Percentiles rank a stretch among this genome's conserved stretches.
These are phyloP conservation scores for Sebastes taczanowskii DNA, from an alignment of 2,797 vertebrate genomes.

Conservation along the genomic window DNA sequence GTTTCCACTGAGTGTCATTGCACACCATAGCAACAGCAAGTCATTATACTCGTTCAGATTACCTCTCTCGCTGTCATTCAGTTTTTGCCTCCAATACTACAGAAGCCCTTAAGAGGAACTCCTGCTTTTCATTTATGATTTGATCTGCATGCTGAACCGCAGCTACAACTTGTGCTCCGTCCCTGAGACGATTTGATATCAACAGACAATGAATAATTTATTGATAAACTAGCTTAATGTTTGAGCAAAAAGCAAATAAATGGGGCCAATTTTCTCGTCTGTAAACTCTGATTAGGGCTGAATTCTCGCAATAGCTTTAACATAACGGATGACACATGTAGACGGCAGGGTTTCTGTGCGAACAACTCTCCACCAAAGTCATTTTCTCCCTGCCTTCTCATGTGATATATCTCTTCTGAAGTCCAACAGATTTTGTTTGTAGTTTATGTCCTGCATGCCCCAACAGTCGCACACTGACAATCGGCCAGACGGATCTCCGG, in stretches of 20 bases:
- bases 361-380: background rate
- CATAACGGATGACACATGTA: background rate
- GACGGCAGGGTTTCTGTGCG: background rate
- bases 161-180: background rate
- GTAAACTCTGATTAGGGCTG: background rate
- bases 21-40: conserved; percentile 51
- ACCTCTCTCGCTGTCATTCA: conserved; percentile 31
- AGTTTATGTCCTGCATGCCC: conserved; percentile 42
- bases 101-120: conserved; percentile 26
- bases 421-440: conserved; percentile 52
- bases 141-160: conserved; percentile 12
- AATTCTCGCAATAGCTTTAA: background rate
- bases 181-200: conserved; percentile 7
- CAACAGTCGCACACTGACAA: conserved; percentile 47
- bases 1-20: conserved; percentile 45
- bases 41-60: conserved; percentile 39
- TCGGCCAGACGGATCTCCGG: conserved; percentile 60
- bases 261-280: background rate
- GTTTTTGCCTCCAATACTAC: conserved; percentile 23
- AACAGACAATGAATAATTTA: conserved; percentile 51
- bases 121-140: conserved; percentile 30
- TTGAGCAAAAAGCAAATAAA: conserved; percentile 38
- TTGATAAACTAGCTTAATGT: conserved; percentile 36
- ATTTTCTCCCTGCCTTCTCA: conserved; percentile 7
- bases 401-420: conserved; percentile 30